Base-by-base conservation (phyloP, 2,797 vertebrate species). In the Sebastes taczanowskii region DNA sequence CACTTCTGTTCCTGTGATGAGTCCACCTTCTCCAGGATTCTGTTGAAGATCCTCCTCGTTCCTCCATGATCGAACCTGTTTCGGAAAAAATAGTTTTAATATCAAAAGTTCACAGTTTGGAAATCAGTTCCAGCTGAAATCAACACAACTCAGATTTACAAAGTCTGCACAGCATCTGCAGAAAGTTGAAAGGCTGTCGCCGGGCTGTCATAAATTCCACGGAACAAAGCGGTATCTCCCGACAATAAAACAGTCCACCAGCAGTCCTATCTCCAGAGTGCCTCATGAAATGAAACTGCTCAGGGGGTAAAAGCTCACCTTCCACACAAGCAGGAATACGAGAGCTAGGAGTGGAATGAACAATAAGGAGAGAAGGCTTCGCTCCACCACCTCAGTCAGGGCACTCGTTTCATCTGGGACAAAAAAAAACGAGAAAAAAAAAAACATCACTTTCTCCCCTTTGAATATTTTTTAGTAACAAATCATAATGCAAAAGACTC, bases 291-390 rank as follows among this genome's bases (percentile, higher is more conserved):
- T 27, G n/a, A 30, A 55, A 32, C n/a, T 13, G 46, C 14, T 55
- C 18, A 32, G 42, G 13, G 35, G 25, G 71, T 87, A 77, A 82
- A 83, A 85, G 7, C 89, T 93, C 61, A 96, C 96, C 95, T 96
- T 96, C 95, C 96, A 96, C 75, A 94, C 88, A 4, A 96, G 87
- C 86, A 96, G 86, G 77, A 96, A 91, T 53, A 94, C 71, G 11
- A 95, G 77, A 58, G 91, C 94, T 71, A 95, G 78, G 74, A 95
- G 86, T 10, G 95, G 95, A 76, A 96, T 93, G 80, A 95, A 88
- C 9, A 96, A 92, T 80, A 96, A 88, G 5, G 91, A 96, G 60
- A 96, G 74, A 60, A 96, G 95, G 88, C 95, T 95, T 85, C 84
- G 91, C 88, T 96, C 90, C 83, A 96, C 60, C 69, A 92, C 79